phyloP scores from a whole-genome alignment of 1,140 invertebrate genomes.

The Listronotus oregonensis region DNA sequence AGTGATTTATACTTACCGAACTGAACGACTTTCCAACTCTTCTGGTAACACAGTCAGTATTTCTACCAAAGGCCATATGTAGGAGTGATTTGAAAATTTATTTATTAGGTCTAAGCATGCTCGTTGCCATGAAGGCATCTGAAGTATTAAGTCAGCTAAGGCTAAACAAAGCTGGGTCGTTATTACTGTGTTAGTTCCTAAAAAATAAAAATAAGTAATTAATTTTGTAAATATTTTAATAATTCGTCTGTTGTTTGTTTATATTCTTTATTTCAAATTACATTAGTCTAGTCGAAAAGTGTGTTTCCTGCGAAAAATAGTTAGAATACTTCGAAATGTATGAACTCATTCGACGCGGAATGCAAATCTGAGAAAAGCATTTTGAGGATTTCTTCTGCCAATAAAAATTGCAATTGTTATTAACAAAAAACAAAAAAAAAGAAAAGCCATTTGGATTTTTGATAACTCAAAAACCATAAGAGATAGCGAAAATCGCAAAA shows the following conservation, averaged over 20 bases:
- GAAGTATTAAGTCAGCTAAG: slow-evolving; percentile 89
- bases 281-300: too few species aligned
- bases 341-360: too few species aligned
- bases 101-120: slow-evolving; percentile 85
- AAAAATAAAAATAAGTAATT: slow-evolving; percentile 5
- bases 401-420: too few species aligned
- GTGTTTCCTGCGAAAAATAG: too few species aligned
- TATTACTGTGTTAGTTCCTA: slow-evolving; percentile 78
- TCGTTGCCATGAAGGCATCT: slow-evolving; percentile 91
- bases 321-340: too few species aligned
- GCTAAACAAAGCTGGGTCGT: slow-evolving; percentile 92
- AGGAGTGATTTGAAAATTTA: slow-evolving; percentile 67
- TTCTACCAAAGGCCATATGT: slow-evolving; percentile 82
- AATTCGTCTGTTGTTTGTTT: neutral
- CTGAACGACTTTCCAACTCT: slow-evolving; percentile 83
- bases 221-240: neutral
- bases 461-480: too few species aligned
- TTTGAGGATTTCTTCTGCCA: too few species aligned
- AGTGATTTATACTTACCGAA: slow-evolving; percentile 58
- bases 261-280: neutral
- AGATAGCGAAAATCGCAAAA: too few species aligned
- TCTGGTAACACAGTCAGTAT: slow-evolving; percentile 94
- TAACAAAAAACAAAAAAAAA: too few species aligned
- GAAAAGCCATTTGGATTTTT: too few species aligned
- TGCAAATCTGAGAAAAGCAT: too few species aligned